phyloP scores from a whole-genome alignment of 2,888 invertebrate genomes.

The Andrena minutula region DNA sequence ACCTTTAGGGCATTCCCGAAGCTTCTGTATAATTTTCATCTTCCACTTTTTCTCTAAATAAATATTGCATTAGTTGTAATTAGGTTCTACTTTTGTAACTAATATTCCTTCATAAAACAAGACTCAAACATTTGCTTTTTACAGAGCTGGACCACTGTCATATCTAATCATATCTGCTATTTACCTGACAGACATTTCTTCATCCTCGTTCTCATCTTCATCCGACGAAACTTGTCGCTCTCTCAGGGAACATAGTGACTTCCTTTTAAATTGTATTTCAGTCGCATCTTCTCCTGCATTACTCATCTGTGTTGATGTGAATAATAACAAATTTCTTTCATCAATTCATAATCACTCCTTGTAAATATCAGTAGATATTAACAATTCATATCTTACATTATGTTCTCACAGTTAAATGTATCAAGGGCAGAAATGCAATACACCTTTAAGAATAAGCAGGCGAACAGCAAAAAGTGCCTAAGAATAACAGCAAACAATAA shows the following conservation, averaged over 20 bases:
- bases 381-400: not conserved
- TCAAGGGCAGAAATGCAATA: not conserved
- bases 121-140: not conserved
- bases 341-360: not conserved
- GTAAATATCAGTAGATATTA: not conserved
- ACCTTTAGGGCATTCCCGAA: conserved; percentile 93
- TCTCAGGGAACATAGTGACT: conserved; percentile 73
- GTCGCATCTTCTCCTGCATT: conserved; percentile 39
- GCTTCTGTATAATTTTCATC: conserved; percentile 94
- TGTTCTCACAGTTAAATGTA: not conserved
- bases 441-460: not conserved
- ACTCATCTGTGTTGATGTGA: conserved; percentile 26
- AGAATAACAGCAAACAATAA: too few species aligned
- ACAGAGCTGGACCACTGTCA: conserved; percentile 14
- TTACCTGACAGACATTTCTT: conserved; percentile 75
- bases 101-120: not conserved
- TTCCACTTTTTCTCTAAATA: conserved; percentile 89
- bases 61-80: conserved; percentile 16
- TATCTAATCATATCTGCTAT: not conserved
- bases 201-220: conserved; percentile 73
- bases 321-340: not conserved
- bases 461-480: not conserved
- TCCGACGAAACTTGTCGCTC: conserved; percentile 73
- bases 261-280: conserved; percentile 79
- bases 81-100: not conserved